Evolutionary conservation across 64 coral and sea anemone species (phyloP), one percentile per base, ranked within the genome.

Genomic region (Montipora efflorescens): DNA sequence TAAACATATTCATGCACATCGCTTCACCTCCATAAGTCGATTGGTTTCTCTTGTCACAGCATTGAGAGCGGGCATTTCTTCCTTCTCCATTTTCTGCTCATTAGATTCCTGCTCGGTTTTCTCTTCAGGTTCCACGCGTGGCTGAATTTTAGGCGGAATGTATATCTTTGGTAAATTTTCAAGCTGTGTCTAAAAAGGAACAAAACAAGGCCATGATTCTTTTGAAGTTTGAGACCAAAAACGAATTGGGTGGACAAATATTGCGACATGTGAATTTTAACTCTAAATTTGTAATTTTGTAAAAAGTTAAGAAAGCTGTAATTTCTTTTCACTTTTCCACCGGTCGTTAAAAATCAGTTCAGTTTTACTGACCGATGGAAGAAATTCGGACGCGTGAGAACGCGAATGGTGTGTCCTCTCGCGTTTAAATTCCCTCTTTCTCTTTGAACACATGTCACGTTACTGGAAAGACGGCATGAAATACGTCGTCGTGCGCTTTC

Each of bases 121-220:
- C 52, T 91, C 75, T 83, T 86, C 25, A 46, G 84, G 22, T 67
- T 91, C 74, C 51, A 82, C 14, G 52, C 92, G 84, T 59, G 88
- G 93, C 67, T 89, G 85, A 75, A 97, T 88, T 79, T 73, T 88
- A 47, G 96, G 92, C 11, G 96, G 89, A 62, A 95, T 89, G 66
- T 91, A 95, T 62, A 97, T 92, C 53, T 97, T 90, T 13, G 96
- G 96, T 49, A 97, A 90, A 15, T 95, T 89, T 21, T 90, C 74
- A 8, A 97, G 46, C 53, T 66, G 76, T 64, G 91, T 44, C 89
- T 95, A 75, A 59, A 57, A 83, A 20, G 21, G 9, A 53, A 52
- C 16, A 69, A 6, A 2, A 14, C 36, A 36, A 36, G 36, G 36
- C 36, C 36, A 14, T 1, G 44, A 4, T 91, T n/a, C 14, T 5